These are phyloP conservation scores for Ectobius pallidus DNA, from an alignment of 2,888 invertebrate genomes.

Conservation along the genomic window DNA sequence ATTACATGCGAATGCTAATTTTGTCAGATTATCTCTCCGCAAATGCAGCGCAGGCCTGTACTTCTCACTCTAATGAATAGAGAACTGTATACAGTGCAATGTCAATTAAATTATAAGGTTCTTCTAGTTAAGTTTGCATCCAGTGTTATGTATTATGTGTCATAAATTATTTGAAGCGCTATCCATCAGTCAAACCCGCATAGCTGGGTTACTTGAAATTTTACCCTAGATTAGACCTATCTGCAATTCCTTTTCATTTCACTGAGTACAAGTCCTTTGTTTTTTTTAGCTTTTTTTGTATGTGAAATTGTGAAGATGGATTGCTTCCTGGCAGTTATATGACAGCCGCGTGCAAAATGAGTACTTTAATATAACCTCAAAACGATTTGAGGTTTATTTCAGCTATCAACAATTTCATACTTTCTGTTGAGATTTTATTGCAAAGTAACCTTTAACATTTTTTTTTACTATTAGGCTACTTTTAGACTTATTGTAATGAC, in stretches of 20 bases:
- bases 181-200: neutral
- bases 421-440: neutral
- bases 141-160: neutral
- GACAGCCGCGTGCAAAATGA: neutral
- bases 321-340: neutral
- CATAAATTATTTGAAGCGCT: neutral
- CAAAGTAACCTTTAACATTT: neutral
- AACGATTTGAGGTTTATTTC: neutral
- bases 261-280: neutral
- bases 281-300: neutral
- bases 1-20: too few species aligned
- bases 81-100: too few species aligned
- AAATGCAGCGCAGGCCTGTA: too few species aligned
- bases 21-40: too few species aligned
- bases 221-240: neutral
- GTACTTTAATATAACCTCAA: neutral
- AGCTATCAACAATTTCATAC: neutral
- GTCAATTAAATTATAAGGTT: too few species aligned
- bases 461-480: too few species aligned
- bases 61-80: too few species aligned
- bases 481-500: too few species aligned
- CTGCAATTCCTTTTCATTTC: neutral
- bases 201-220: constrained; percentile 2
- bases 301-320: neutral
- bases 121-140: too few species aligned